These are phyloP conservation scores for Autographa gamma DNA, from an alignment of 2,888 invertebrate genomes.

Conservation along the genomic window DNA sequence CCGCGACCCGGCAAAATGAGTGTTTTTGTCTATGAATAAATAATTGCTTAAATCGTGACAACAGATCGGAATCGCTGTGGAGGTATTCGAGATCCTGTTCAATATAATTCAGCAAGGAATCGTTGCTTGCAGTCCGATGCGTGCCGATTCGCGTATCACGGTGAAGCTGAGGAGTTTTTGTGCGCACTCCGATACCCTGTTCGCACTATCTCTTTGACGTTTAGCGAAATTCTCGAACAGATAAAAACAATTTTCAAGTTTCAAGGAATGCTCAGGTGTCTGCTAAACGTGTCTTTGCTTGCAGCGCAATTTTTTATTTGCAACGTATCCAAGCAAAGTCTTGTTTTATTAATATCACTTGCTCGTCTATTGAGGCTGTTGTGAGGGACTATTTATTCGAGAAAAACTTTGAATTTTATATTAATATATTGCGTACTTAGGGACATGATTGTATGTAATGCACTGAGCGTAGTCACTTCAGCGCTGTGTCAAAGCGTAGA, in stretches of 20 bases:
- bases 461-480: conserved; percentile 55
- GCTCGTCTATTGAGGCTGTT: conserved; percentile 42
- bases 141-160: conserved; percentile 57
- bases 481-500: conserved; percentile 65
- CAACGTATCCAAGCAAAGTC: conserved; percentile 19
- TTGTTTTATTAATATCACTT: conserved; percentile 25
- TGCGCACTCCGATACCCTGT: conserved; percentile 79
- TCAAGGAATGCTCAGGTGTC: conserved; percentile 68
- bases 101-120: conserved; percentile 54
- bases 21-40: conserved; percentile 70
- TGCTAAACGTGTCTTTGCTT: conserved; percentile 69
- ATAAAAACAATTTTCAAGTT: conserved; percentile 77
- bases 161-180: conserved; percentile 74
- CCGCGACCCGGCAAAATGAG: conserved; percentile 38
- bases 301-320: conserved; percentile 35
- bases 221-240: conserved; percentile 76
- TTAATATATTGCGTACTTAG: conserved; percentile 39
- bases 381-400: conserved; percentile 55
- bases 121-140: conserved; percentile 48
- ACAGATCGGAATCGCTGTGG: conserved; percentile 68
- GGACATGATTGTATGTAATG: conserved; percentile 32
- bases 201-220: conserved; percentile 78
- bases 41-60: conserved; percentile 73
- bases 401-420: conserved; percentile 60
- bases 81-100: conserved; percentile 63